Evolutionary conservation across 1,140 invertebrate genomes (phyloP).

Genomic region (Rhopalosiphum maidis): DNA sequence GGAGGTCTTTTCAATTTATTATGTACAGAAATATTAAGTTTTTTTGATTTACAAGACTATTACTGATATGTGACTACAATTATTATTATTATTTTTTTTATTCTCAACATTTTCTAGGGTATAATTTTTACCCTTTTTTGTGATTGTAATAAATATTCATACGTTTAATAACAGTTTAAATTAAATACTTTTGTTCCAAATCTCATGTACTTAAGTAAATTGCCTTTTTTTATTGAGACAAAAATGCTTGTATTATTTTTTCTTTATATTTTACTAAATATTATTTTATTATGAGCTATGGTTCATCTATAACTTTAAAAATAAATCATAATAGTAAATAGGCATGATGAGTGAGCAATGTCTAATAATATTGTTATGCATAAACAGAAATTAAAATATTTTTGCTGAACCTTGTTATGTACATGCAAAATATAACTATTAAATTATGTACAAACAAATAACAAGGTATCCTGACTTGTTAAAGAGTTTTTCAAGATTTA

Average conservation of each 20-base stretch:
- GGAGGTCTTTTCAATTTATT: background rate
- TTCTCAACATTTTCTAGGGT: background rate
- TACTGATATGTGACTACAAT: background rate
- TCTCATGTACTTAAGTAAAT: conserved; percentile 11
- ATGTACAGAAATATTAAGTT: background rate
- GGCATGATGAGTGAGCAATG: background rate
- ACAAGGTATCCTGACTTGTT: no score
- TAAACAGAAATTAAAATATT: background rate
- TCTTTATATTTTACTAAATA: background rate
- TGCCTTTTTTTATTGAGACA: background rate
- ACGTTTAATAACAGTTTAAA: background rate
- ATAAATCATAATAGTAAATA: background rate
- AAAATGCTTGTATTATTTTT: background rate
- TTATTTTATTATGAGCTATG: background rate
- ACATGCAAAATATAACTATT: no score
- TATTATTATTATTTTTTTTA: background rate
- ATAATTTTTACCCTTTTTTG: background rate
- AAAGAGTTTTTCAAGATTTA: no score
- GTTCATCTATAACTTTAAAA: background rate
- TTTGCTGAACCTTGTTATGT: no score
- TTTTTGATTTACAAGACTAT: background rate
- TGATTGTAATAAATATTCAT: background rate
- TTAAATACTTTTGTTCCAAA: background rate
- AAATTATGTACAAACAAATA: no score
- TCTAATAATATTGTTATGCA: background rate